These are phyloP conservation scores for Alitta virens DNA, from an alignment of 2,888 invertebrate species.

Conservation along the genomic window DNA sequence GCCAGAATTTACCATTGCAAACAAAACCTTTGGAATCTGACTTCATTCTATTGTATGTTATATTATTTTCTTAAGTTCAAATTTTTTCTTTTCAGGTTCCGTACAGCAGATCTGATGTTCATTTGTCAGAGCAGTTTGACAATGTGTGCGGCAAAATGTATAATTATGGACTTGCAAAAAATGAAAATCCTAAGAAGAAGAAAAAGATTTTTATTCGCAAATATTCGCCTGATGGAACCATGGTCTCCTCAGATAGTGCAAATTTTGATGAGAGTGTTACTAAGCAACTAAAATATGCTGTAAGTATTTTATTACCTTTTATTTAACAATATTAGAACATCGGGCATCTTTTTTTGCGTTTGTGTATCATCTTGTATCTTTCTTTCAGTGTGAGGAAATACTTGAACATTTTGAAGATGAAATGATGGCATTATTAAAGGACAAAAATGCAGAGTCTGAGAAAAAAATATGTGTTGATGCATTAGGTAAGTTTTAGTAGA, in stretches of 20 bases:
- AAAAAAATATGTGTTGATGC: background rate
- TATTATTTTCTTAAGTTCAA: no score
- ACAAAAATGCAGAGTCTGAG: background rate
- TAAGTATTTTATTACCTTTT: constrained; percentile 1
- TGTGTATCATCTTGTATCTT: background rate
- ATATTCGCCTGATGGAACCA: constrained; percentile 7
- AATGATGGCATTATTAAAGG: background rate
- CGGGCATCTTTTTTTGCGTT: background rate
- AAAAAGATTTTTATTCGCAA: constrained; percentile 8
- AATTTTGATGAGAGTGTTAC: background rate
- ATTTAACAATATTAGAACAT: no score
- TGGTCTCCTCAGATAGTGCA: constrained; percentile 3
- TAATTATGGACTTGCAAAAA: constrained; percentile 6
- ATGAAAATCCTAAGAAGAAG: background rate
- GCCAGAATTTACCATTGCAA: no score
- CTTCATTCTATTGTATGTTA: no score
- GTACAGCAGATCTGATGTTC: constrained; percentile 9
- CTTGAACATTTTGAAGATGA: background rate
- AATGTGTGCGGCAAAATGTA: constrained; percentile 12
- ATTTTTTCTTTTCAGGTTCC: constrained; percentile 10
- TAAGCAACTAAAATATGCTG: constrained; percentile 1
- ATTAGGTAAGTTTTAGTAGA: no score
- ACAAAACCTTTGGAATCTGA: no score
- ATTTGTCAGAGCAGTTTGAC: constrained; percentile 14
- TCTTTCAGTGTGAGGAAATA: background rate